These are phyloP conservation scores for Oryzias curvinotus DNA, from an alignment of 2,113 vertebrate species.

Conservation along the genomic window DNA sequence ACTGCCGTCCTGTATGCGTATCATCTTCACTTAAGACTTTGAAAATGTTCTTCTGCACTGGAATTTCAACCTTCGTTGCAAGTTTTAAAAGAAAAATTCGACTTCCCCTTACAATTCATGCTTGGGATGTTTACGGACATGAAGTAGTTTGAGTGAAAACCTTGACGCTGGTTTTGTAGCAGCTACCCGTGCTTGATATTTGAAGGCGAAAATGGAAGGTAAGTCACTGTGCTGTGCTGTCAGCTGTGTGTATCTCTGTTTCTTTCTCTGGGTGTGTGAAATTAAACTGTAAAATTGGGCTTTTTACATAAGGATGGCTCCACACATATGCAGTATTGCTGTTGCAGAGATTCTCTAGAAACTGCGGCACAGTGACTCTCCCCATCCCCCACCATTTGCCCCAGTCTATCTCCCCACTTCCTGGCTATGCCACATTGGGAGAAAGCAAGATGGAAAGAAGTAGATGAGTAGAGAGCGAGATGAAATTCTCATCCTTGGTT, in stretches of 20 bases:
- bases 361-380: conserved; percentile 38
- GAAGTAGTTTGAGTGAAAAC: conserved; percentile 59
- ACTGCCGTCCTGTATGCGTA: no score
- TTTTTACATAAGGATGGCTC: conserved; percentile 76
- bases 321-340: conserved; percentile 56
- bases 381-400: background rate
- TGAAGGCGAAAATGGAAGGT: conserved; percentile 66
- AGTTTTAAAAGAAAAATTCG: conserved; percentile 7
- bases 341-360: conserved; percentile 62
- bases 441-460: conserved; percentile 28
- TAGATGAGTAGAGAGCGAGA: conserved; percentile 40
- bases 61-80: background rate
- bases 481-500: conserved; percentile 69
- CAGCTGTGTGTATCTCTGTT: conserved; percentile 32
- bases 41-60: background rate
- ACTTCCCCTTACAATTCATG: conserved; percentile 9
- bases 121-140: conserved; percentile 20
- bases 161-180: conserved; percentile 60
- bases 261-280: conserved; percentile 32
- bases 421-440: conserved; percentile 25
- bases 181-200: conserved; percentile 71
- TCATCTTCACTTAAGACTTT: conserved; percentile 10
- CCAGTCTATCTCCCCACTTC: background rate
- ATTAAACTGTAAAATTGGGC: conserved; percentile 70
- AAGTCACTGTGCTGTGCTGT: conserved; percentile 65